Evolutionary conservation across 2,797 vertebrate species (phyloP), one percentile per base, ranked within the genome.

Genomic region (Platyrinchus mystaceus): DNA sequence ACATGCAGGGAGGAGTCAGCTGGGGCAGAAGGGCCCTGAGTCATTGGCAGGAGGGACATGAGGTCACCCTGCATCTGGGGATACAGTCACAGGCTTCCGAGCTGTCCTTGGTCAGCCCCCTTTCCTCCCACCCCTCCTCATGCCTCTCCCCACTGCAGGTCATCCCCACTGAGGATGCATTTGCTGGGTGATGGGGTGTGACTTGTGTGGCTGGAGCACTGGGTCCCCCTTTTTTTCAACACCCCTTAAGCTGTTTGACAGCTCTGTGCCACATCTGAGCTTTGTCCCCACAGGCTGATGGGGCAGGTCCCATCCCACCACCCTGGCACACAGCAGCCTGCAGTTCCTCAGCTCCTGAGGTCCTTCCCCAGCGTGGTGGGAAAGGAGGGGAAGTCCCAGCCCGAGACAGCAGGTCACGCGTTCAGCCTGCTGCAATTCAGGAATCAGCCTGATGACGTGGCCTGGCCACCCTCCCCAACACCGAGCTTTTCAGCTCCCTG

Each of bases 1-100:
- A 90, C 69, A 84, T 6, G 41, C n/a, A 77, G 46, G 37, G 69
- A 93, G 41, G 41, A 91, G 73, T 76, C 63, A 87, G 69, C 36
- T 62, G 63, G n/a, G 73, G 36, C 75, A 94, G 60, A 94, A 94
- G 79, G 87, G 15, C 84, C n/a, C 56, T 94, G 91, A 95, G 87
- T 96, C 94, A 96, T 10, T 39, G 20, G 39, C 10, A 1, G n/a
- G 18, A 78, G 37, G 80, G 89, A 69, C 26, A 87, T 92, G 91
- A 96, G 28, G 56, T 94, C 96, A 96, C 44, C 23, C 52, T 39
- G 82, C 76, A 89, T 89, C 87, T 85, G 60, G 21, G 27, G 50
- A 83, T 20, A 36, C 13, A 27, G 56, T 46, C 71, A 83, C 0
- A 23, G 83, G 49, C 39, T 80, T 91, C 41, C 60, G 4, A 0